A percentile compares a stretch with the other conserved stretches of the same genome.
Conservation (phyloP, 1,140 invertebrate species). For the Pantala flavescens region DNA sequence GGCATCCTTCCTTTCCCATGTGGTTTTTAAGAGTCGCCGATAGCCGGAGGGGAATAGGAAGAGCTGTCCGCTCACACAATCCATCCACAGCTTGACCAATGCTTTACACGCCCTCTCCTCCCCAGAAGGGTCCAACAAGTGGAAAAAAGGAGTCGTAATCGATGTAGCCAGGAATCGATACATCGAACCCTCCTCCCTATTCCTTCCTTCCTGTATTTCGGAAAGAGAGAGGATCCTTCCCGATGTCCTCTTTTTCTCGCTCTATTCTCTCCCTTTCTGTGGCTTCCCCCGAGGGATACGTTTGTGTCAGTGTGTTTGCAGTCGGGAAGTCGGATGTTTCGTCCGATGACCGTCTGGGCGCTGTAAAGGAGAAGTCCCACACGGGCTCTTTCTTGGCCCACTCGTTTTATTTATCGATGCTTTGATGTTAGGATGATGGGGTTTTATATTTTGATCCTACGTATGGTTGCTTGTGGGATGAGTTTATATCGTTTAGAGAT, state of each 20-base stretch:
- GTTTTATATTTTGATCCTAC: not conserved
- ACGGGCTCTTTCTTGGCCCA: not conserved
- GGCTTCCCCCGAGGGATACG: not conserved
- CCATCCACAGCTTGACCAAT: not conserved
- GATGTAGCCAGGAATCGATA: not conserved
- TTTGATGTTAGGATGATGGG: not conserved
- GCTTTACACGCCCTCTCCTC: not conserved
- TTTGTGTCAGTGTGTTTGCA: constrained; percentile 5
- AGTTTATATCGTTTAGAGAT: too few relatives aligned
- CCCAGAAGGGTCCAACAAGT: constrained; percentile 3
- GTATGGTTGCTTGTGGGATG: too few relatives aligned
- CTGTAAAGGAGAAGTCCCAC: not conserved
- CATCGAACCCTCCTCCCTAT: not conserved
- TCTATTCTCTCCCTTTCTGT: not conserved
- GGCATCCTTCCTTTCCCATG: too few relatives aligned
- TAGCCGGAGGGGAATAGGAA: not conserved
- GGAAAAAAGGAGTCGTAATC: constrained; percentile 1
- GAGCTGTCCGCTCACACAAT: not conserved
- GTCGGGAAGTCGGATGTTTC: not conserved
- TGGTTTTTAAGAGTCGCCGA: too few relatives aligned
- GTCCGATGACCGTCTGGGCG: not conserved
- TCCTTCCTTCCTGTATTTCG: not conserved
- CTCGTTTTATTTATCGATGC: not conserved
- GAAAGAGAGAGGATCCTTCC: not conserved
- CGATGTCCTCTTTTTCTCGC: not conserved